phyloP scores from a whole-genome alignment of 2,888 invertebrate genomes.

The Thera obeliscata region DNA sequence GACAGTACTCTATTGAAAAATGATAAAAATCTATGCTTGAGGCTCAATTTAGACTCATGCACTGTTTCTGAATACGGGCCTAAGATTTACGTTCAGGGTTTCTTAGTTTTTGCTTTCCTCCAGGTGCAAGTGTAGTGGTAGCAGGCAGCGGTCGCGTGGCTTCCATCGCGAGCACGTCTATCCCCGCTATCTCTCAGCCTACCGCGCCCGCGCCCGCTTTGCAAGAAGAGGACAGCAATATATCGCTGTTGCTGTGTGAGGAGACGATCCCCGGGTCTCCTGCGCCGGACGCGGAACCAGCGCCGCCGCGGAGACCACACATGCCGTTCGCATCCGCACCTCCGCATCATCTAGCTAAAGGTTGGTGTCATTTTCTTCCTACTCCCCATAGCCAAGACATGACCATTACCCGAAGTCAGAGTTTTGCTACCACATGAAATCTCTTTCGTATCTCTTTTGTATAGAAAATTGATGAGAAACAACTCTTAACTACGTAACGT shows the following conservation, averaged over 20 bases:
- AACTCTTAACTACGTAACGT: too few relatives aligned
- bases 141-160: constrained; percentile 57
- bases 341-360: constrained; percentile 68
- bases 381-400: too few relatives aligned
- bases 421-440: too few relatives aligned
- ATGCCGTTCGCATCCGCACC: constrained; percentile 90
- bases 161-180: constrained; percentile 28
- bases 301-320: constrained; percentile 83
- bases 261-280: constrained; percentile 96
- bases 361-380: constrained; percentile 27
- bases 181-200: constrained; percentile 24
- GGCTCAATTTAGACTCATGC: too few relatives aligned
- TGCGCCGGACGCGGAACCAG: constrained; percentile 86
- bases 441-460: too few relatives aligned
- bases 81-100: too few relatives aligned
- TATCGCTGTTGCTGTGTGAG: constrained; percentile 92
- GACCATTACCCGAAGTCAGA: too few relatives aligned
- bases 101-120: not conserved
- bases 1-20: too few relatives aligned
- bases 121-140: constrained; percentile 69
- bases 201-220: constrained; percentile 36
- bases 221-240: constrained; percentile 85
- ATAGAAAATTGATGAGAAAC: too few relatives aligned
- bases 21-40: too few relatives aligned
- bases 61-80: too few relatives aligned